These are phyloP conservation scores for Venustaconcha ellipsiformis DNA, from an alignment of 1,140 invertebrate genomes.

Conservation along the genomic window DNA sequence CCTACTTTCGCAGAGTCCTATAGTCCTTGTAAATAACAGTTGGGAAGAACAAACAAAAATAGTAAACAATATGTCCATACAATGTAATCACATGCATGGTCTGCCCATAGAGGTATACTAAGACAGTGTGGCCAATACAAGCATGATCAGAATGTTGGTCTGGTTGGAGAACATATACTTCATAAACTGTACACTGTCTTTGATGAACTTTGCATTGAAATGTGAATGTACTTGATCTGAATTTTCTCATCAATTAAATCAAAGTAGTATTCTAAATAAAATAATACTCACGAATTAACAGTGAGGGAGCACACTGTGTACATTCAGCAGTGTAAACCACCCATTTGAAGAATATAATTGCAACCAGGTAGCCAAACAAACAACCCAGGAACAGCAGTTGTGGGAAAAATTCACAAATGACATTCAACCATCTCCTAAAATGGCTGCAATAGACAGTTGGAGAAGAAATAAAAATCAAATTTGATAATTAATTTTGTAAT, in stretches of 20 bases:
- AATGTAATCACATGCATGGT: too few species aligned
- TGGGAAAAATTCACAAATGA: slow-evolving; percentile 92
- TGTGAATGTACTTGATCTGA: too few species aligned
- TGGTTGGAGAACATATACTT: too few species aligned
- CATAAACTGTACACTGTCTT: too few species aligned
- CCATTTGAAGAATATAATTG: slow-evolving; percentile 93
- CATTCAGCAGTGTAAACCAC: slow-evolving; percentile 69
- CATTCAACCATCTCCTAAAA: slow-evolving; percentile 82
- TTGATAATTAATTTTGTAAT: not conserved
- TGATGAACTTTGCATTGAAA: too few species aligned
- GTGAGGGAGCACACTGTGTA: slow-evolving; percentile 73
- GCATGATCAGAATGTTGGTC: too few species aligned
- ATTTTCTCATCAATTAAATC: not conserved
- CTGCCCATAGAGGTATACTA: too few species aligned
- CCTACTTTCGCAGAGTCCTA: too few species aligned
- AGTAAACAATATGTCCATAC: too few species aligned
- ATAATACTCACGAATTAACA: slow-evolving; percentile 73
- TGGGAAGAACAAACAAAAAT: too few species aligned
- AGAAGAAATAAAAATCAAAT: slow-evolving; percentile 1
- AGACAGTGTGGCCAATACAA: too few species aligned
- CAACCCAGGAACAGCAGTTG: slow-evolving; percentile 90
- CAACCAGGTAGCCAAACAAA: slow-evolving; percentile 93
- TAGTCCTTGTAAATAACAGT: too few species aligned
- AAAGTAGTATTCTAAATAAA: not conserved
- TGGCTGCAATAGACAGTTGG: slow-evolving; percentile 70